Evolutionary conservation across 2,888 invertebrate genomes (phyloP).

Genomic region (Agrotis puta): DNA sequence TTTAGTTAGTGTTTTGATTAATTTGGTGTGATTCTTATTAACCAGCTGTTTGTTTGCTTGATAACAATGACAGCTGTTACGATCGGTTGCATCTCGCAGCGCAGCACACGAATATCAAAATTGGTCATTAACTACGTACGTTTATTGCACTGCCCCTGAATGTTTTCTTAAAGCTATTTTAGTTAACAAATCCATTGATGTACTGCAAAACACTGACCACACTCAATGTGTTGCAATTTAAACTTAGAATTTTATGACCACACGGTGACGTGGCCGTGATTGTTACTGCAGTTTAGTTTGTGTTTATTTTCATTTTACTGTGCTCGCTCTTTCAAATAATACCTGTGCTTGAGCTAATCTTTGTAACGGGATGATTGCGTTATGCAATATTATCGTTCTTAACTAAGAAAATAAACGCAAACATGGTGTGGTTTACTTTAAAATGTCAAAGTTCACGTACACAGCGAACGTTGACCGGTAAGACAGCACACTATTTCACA

Average conservation of each 20-base stretch:
- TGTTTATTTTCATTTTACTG: slow-evolving; percentile 60
- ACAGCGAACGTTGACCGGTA: slow-evolving; percentile 74
- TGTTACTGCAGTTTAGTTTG: slow-evolving; percentile 65
- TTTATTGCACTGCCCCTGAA: slow-evolving; percentile 28
- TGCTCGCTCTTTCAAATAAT: slow-evolving; percentile 34
- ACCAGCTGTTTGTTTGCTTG: slow-evolving; percentile 47
- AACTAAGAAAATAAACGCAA: slow-evolving; percentile 37
- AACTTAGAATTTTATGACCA: slow-evolving; percentile 72
- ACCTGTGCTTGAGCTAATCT: slow-evolving; percentile 24
- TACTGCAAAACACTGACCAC: slow-evolving; percentile 76
- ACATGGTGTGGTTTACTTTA: slow-evolving; percentile 43
- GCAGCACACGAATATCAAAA: slow-evolving; percentile 25
- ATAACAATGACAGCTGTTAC: slow-evolving; percentile 16
- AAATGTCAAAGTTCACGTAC: slow-evolving; percentile 75
- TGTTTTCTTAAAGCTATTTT: slow-evolving; percentile 31
- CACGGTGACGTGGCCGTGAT: slow-evolving; percentile 67
- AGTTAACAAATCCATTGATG: slow-evolving; percentile 43
- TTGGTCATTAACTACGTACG: slow-evolving; percentile 16
- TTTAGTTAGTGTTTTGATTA: slow-evolving; percentile 35
- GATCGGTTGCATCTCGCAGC: slow-evolving; percentile 14
- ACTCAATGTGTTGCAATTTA: slow-evolving; percentile 73
- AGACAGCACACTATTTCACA: slow-evolving; percentile 65
- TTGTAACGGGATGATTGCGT: slow-evolving; percentile 7
- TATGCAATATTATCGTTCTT: slow-evolving; percentile 33
- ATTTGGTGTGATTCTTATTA: slow-evolving; percentile 42